Base-by-base conservation (phyloP, 2,113 vertebrate species). In the Recurvirostra avosetta region DNA sequence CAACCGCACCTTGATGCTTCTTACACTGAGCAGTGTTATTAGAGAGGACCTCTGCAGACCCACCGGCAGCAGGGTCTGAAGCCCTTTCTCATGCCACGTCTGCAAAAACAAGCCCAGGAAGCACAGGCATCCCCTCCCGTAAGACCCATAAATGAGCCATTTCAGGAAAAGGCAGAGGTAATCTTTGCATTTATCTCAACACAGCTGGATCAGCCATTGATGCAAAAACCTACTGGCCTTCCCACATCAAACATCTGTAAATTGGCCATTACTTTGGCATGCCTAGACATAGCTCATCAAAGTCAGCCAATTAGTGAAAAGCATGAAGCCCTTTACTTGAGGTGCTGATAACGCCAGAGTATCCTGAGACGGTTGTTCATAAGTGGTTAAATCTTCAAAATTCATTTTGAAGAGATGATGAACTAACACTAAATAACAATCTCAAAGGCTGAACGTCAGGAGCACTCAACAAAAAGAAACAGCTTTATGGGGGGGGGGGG, bases 11-110 rank as follows among this genome's bases (percentile, higher is more conserved):
- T 40, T n/a, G 66, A 19, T 12, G 4, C 40, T 36, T n/a, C 30
- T 36, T 14, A 38, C 27, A 2, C 4, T 3, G 27, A 52, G 7
- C 12, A 38, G 45, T 2, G 0, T 36, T 30, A 8, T 22, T 8
- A 34, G 25, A 56, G 59, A 11, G 23, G 14, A n/a, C 20, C 20
- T 40, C 38, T 14, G 47, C 23, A 6, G 3, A 15, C 20, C 15
- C 9, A 1, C 49, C 7, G 0, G 17, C 49, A 63, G 32, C 8
- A 3, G 55, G 27, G 6, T 17, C 20, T 74, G 85, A 38, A 78
- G 62, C 19, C 65, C 66, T 56, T 74, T 83, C 75, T 63, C 41
- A 25, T 1, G 0, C 11, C 21, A 3, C 0, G 4, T 40, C 88
- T 47, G 34, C 3, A 2, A 40, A 40, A 74, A 74, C 0, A 0